These are phyloP conservation scores for Masticophis lateralis DNA, from an alignment of 2,797 vertebrate genomes.

Conservation along the genomic window DNA sequence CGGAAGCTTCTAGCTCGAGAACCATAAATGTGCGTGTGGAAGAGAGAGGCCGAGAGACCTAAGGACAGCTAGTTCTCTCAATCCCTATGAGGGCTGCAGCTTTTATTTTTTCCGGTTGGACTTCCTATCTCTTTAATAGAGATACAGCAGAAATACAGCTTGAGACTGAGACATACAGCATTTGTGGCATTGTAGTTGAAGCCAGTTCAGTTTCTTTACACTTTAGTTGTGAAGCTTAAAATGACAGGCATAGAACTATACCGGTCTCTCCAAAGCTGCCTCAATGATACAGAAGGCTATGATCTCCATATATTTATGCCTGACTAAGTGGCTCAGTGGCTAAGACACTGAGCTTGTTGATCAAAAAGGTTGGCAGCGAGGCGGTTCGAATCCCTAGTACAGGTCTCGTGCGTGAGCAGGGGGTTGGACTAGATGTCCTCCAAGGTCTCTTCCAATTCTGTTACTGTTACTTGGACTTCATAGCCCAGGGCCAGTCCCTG, in stretches of 20 bases:
- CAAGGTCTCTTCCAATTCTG: too few relatives aligned
- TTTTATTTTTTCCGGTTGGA: not conserved
- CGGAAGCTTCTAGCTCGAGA: constrained; percentile 33
- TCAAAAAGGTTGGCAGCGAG: too few relatives aligned
- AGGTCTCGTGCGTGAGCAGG: too few relatives aligned
- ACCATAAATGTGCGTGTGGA: constrained; percentile 3
- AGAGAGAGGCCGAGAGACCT: not conserved
- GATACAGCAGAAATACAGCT: not conserved
- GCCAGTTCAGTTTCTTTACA: not conserved
- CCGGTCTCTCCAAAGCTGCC: not conserved
- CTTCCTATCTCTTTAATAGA: not conserved
- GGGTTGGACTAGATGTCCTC: too few relatives aligned
- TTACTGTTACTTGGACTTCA: not conserved
- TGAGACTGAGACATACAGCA: not conserved
- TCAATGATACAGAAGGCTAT: not conserved
- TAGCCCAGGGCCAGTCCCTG: not conserved
- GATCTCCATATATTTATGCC: not conserved
- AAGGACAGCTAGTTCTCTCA: not conserved
- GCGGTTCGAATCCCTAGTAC: too few relatives aligned
- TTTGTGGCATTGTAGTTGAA: not conserved
- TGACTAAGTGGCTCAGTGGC: too few relatives aligned
- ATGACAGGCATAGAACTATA: not conserved
- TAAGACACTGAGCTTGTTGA: too few relatives aligned
- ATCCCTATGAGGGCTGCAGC: not conserved
- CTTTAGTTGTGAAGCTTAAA: not conserved